Evolutionary conservation across 2,888 invertebrate species (phyloP), one percentile per base, ranked within the genome.

Genomic region (Trichopria drosophilae): DNA sequence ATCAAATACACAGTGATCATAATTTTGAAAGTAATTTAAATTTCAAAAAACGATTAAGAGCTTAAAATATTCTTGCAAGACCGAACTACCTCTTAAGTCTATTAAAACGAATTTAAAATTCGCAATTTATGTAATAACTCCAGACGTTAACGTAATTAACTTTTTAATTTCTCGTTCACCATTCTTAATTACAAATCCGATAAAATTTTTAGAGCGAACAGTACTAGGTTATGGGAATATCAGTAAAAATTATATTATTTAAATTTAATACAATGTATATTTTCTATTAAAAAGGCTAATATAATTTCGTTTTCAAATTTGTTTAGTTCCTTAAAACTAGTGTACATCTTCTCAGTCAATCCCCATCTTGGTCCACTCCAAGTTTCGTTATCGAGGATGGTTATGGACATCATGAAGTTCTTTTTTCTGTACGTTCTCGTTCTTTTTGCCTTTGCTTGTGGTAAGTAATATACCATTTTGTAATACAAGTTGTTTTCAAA

Each of bases 331-430:
- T 82, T 97, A 64, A 97, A 97, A 78, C 82, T 97, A 73, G 95
- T 97, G 66, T 95, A 96, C 81, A 95, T 96, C 77, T 96, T 96
- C 79, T 96, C 95, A 63, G 93, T 97, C 49, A 96, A 95, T 80
- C 95, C 96, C 26, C 93, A 96, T 80, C 82, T 97, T 71, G 97
- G 97, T 56, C 96, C 96, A 56, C 82, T 96, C 64, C 95, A 95
- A 81, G 95, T 97, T 54, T 96, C 95, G 2, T 81, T 97, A 53
- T 95, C 95, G 42, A 81, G 93, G 62, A 91, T 92, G 95, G 90
- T 92, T 62, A 86, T 90, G 79, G 97, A 97, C 73, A 95, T 97
- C 57, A 86, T 96, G 81, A 96, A 96, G 77, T 96, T 96, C 78
- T 93, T 94, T 79, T 91, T 94, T 69, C 82, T 97, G 62, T 95